Conservation (phyloP, 2,797 vertebrate species). For the Macropodus opercularis region DNA sequence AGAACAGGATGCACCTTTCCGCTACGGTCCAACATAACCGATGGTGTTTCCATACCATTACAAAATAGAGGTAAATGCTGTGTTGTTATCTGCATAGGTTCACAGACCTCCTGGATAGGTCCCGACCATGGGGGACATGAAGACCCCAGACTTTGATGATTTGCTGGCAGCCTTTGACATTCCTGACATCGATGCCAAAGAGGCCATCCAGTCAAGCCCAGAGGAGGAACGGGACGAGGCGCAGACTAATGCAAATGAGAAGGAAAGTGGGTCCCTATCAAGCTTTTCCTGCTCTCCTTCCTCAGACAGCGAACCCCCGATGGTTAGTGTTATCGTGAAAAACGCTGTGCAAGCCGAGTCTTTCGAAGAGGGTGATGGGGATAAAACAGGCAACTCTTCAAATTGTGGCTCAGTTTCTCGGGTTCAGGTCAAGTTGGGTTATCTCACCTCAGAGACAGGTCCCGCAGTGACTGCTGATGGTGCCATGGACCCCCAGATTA, state of each 20-base stretch:
- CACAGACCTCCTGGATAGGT: slow-evolving; percentile 52
- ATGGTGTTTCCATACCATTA: neutral
- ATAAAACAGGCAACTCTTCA: slow-evolving; percentile 34
- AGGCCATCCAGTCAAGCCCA: slow-evolving; percentile 91
- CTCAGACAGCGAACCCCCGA: slow-evolving; percentile 79
- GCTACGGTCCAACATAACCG: neutral
- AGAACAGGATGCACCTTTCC: fast-evolving
- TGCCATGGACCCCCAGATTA: slow-evolving; percentile 64
- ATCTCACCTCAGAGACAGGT: slow-evolving; percentile 41
- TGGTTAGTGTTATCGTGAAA: slow-evolving; percentile 96
- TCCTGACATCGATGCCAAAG: slow-evolving; percentile 95
- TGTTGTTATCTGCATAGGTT: slow-evolving; percentile 65
- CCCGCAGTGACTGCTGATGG: slow-evolving; percentile 47
- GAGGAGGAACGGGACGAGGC: slow-evolving; percentile 79
- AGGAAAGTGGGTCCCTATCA: slow-evolving; percentile 57
- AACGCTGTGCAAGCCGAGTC: slow-evolving; percentile 88
- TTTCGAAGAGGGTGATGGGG: slow-evolving; percentile 50
- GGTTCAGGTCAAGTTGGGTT: slow-evolving; percentile 51
- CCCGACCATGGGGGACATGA: slow-evolving; percentile 96
- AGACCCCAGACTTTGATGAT: slow-evolving; percentile 98
- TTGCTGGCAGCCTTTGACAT: slow-evolving; percentile 97
- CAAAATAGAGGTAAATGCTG: too few species aligned
- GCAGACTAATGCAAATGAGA: slow-evolving; percentile 28
- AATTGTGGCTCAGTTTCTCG: slow-evolving; percentile 44
- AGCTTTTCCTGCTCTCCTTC: slow-evolving; percentile 54